Conservation (phyloP, 2,797 vertebrate genomes). For the Loriculus beryllinus region DNA sequence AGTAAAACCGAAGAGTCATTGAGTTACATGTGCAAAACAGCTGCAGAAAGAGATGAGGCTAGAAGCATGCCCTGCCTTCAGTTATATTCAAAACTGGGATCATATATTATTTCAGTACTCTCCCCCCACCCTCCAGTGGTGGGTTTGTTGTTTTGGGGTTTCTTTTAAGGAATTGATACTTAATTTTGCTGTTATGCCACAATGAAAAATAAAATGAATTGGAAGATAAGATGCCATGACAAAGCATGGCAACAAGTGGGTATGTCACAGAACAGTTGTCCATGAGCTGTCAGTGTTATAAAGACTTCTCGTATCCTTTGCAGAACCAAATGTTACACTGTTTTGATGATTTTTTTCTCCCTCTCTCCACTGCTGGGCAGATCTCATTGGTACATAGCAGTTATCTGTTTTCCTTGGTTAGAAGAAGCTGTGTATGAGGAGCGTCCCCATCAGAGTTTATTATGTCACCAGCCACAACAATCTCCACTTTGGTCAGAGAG, state of each 20-base stretch:
- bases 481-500: neutral
- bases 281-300: neutral
- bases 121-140: neutral
- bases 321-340: neutral
- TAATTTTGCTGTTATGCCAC: neutral
- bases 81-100: neutral
- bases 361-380: conserved; percentile 63
- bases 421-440: conserved; percentile 78
- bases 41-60: neutral
- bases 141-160: neutral
- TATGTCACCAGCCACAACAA: neutral
- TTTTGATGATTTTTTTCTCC: rapidly evolving
- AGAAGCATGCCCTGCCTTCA: neutral
- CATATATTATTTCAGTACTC: neutral
- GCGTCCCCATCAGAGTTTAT: conserved; percentile 7
- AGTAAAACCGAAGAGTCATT: neutral
- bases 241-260: rapidly evolving
- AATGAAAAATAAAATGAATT: neutral
- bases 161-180: neutral
- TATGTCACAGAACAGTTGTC: neutral
- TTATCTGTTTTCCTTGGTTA: conserved; percentile 94
- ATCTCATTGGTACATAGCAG: conserved; percentile 94
- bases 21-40: neutral
- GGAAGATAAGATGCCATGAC: neutral
- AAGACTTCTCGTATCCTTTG: neutral